Evolutionary conservation across 2,888 invertebrate species (phyloP).

Genomic region (Cistogaster globosa): DNA sequence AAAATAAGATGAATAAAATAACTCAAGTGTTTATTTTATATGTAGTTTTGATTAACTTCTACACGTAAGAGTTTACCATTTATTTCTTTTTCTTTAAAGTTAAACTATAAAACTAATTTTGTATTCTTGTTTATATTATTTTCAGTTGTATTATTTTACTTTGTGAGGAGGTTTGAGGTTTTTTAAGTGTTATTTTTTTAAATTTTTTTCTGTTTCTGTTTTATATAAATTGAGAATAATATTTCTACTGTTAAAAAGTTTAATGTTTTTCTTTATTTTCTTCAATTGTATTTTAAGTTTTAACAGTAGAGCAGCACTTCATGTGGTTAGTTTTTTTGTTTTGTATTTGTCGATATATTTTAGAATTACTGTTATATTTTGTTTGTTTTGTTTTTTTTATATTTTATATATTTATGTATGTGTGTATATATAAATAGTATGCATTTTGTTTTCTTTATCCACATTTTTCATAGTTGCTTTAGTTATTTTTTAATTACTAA

Average conservation of each 20-base stretch:
- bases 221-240: constrained; percentile 66
- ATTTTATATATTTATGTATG: not conserved
- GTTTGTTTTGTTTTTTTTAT: constrained; percentile 37
- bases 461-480: constrained; percentile 54
- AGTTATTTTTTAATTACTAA: constrained; percentile 46
- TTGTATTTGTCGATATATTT: constrained; percentile 69
- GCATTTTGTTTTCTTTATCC: constrained; percentile 54
- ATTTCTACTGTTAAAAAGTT: constrained; percentile 61
- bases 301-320: constrained; percentile 68
- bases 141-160: constrained; percentile 58
- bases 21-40: not conserved
- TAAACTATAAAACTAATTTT: constrained; percentile 68
- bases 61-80: constrained; percentile 46
- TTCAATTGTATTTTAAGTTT: constrained; percentile 44
- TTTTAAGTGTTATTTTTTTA: constrained; percentile 40
- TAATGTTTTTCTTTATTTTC: constrained; percentile 9
- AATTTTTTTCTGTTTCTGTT: not conserved
- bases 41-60: constrained; percentile 35
- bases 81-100: constrained; percentile 42
- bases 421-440: constrained; percentile 60
- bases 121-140: constrained; percentile 36
- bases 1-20: not conserved
- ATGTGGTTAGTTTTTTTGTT: constrained; percentile 50
- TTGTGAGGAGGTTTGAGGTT: constrained; percentile 71
- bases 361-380: constrained; percentile 63